Evolutionary conservation across 2,888 invertebrate genomes (phyloP).

Genomic region (Cosmorhoe ocellata): DNA sequence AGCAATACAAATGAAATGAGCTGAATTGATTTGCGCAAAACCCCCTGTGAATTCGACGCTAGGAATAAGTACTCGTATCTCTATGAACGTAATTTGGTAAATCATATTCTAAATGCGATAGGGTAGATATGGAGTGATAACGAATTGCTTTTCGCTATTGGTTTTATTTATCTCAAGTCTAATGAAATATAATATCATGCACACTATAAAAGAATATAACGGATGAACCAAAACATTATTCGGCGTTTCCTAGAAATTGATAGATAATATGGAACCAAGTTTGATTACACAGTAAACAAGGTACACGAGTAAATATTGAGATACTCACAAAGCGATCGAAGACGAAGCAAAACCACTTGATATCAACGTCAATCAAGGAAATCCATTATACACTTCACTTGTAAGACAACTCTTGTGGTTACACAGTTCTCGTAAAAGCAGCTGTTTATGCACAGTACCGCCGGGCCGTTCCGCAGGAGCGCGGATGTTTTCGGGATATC

Average conservation of each 20-base stretch:
- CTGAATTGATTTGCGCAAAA: conserved; percentile 46
- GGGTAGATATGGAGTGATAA: conserved; percentile 11
- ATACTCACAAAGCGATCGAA: conserved; percentile 55
- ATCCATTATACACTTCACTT: conserved; percentile 72
- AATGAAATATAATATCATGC: too few relatives aligned
- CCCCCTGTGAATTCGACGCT: conserved; percentile 20
- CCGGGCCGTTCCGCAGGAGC: conserved; percentile 53
- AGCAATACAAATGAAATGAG: conserved; percentile 43
- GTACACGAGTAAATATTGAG: conserved; percentile 48
- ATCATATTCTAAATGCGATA: conserved; percentile 25
- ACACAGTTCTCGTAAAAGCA: conserved; percentile 47
- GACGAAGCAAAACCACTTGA: conserved; percentile 54
- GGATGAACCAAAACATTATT: too few relatives aligned
- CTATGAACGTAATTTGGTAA: conserved; percentile 21
- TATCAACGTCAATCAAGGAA: conserved; percentile 58
- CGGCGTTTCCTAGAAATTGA: conserved; percentile 19
- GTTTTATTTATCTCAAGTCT: too few relatives aligned
- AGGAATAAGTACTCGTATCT: conserved; percentile 2
- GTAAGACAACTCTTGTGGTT: conserved; percentile 51
- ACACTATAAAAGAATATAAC: too few relatives aligned
- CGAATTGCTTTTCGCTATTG: background rate
- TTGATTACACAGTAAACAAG: conserved; percentile 38
- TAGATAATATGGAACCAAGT: conserved; percentile 17
- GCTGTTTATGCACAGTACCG: conserved; percentile 65
- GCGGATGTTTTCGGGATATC: conserved; percentile 60